phyloP scores from a whole-genome alignment of 2,888 invertebrate species.

The Agonum fuliginosum region DNA sequence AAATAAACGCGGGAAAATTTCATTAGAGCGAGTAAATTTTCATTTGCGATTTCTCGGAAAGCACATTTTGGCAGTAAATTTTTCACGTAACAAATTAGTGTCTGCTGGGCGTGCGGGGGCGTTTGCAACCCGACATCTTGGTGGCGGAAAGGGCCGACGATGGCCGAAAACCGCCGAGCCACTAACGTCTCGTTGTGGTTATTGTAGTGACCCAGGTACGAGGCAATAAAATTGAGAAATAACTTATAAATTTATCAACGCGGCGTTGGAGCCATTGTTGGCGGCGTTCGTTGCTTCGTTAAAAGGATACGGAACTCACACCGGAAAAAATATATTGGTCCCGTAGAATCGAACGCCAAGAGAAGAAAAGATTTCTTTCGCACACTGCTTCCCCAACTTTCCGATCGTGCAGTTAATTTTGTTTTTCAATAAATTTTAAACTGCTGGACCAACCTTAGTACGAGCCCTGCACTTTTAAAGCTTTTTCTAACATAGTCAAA shows the following conservation, averaged over 20 bases:
- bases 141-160: slow-evolving; percentile 21
- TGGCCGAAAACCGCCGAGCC: slow-evolving; percentile 14
- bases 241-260: slow-evolving; percentile 49
- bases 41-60: slow-evolving; percentile 49
- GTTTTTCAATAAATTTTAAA: slow-evolving; percentile 20
- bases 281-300: not conserved
- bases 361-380: slow-evolving; percentile 14
- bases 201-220: slow-evolving; percentile 39
- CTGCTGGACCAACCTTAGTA: not conserved
- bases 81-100: slow-evolving; percentile 57
- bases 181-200: slow-evolving; percentile 31
- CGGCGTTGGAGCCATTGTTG: slow-evolving; percentile 5
- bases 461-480: too few relatives aligned
- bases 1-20: slow-evolving; percentile 44
- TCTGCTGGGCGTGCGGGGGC: slow-evolving; percentile 6
- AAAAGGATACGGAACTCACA: slow-evolving; percentile 16
- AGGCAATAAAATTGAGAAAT: slow-evolving; percentile 50
- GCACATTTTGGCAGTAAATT: slow-evolving; percentile 53
- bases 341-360: slow-evolving; percentile 10
- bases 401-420: not conserved
- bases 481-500: too few relatives aligned
- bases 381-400: not conserved
- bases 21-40: slow-evolving; percentile 52
- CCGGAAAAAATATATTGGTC: slow-evolving; percentile 26
- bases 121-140: slow-evolving; percentile 17